A percentile compares a stretch with the other conserved stretches of the same genome.
Evolutionary conservation across 2,888 invertebrate species (phyloP).

Genomic region (Protodeltote pygarga): DNA sequence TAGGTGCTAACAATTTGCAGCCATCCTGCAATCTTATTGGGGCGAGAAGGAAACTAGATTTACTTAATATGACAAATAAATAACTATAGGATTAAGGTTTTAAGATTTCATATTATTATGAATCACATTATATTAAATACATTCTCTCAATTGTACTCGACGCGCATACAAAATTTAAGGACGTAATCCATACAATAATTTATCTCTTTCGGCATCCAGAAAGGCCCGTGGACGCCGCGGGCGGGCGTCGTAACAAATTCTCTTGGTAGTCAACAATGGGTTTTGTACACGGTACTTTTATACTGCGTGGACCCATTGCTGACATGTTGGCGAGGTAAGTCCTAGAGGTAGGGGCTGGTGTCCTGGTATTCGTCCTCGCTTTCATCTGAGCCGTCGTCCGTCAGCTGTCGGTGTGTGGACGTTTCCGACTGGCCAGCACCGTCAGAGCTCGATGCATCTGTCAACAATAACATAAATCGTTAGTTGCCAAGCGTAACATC

Average conservation of each 20-base stretch:
- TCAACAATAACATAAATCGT: constrained; percentile 35
- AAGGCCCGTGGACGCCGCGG: constrained; percentile 47
- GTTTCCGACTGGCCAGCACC: constrained; percentile 70
- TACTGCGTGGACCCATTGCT: constrained; percentile 50
- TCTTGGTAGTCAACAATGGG: constrained; percentile 49
- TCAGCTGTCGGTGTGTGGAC: constrained; percentile 80
- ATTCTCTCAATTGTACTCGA: constrained; percentile 77
- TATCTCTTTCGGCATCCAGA: constrained; percentile 59
- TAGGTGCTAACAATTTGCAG: constrained; percentile 70
- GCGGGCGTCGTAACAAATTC: constrained; percentile 34
- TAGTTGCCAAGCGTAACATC: too few species aligned
- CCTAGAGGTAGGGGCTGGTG: constrained; percentile 80
- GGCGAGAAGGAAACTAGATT: constrained; percentile 68
- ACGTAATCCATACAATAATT: constrained; percentile 67
- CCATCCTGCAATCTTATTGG: constrained; percentile 65
- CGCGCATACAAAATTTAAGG: constrained; percentile 68
- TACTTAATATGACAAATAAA: constrained; percentile 73
- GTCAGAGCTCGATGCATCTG: constrained; percentile 83
- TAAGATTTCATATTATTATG: constrained; percentile 46
- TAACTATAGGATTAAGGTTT: constrained; percentile 70
- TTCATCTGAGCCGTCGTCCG: constrained; percentile 81
- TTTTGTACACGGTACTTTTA: constrained; percentile 55
- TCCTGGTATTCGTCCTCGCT: constrained; percentile 82
- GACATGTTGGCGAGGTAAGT: constrained; percentile 14
- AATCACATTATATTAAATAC: constrained; percentile 70